A percentile compares a stretch with the other conserved stretches of the same genome.
These are phyloP conservation scores for Paradoxurus hermaphroditus DNA, from an alignment of 2,113 vertebrate genomes.

Conservation along the genomic window DNA sequence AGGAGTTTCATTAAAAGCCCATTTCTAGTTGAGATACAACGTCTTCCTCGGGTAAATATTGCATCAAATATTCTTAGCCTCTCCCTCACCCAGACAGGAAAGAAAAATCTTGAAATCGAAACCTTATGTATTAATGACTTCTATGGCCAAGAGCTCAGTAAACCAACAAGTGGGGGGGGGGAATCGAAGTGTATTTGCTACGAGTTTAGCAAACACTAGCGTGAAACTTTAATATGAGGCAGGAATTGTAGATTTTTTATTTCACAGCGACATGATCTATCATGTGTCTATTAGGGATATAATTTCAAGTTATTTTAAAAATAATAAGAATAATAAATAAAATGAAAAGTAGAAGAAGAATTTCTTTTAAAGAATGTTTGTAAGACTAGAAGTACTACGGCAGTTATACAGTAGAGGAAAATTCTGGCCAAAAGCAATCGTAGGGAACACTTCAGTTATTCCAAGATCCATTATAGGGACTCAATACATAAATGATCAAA, in stretches of 20 bases:
- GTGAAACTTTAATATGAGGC: neutral
- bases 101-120: neutral
- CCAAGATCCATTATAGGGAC: neutral
- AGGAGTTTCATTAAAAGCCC: no score
- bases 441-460: rapidly evolving
- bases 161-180: neutral
- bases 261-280: neutral
- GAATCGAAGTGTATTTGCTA: neutral
- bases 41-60: neutral
- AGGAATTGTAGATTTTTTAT: neutral
- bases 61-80: neutral
- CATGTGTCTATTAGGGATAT: neutral
- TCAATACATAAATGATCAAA: neutral
- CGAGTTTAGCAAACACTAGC: neutral
- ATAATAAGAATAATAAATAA: neutral
- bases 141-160: neutral
- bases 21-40: neutral
- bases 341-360: neutral
- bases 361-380: neutral
- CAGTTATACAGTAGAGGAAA: neutral
- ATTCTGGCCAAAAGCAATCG: neutral
- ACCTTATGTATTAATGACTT: neutral
- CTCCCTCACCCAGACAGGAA: neutral
- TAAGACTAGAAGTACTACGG: neutral
- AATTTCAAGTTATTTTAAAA: neutral